A percentile compares a stretch with the other conserved stretches of the same genome.
Conservation (phyloP, 1,140 invertebrate genomes). For the Antheraea mylitta region DNA sequence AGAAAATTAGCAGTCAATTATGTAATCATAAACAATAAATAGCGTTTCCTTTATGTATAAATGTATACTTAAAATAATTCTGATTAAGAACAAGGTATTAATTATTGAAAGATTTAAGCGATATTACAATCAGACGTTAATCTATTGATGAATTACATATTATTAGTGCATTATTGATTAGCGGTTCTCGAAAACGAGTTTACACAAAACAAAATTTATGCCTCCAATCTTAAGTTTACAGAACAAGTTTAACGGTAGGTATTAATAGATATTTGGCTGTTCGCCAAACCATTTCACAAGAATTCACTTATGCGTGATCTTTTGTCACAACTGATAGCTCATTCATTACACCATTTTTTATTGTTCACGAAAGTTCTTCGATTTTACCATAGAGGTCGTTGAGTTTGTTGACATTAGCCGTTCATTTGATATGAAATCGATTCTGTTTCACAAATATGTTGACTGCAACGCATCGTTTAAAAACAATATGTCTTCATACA, state of each 20-base stretch:
- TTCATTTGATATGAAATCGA: neutral
- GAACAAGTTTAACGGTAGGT: neutral
- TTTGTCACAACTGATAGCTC: constrained; percentile 8
- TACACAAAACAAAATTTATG: neutral
- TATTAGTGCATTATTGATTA: neutral
- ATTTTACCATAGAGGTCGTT: neutral
- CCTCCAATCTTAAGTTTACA: neutral
- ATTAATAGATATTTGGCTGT: neutral
- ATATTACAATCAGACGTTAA: constrained; percentile 1
- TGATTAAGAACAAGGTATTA: neutral
- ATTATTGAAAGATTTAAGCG: neutral
- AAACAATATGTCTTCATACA: neutral
- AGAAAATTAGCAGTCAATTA: no score
- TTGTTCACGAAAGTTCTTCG: neutral
- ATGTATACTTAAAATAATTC: neutral
- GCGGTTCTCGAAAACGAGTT: neutral
- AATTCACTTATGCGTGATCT: constrained; percentile 1
- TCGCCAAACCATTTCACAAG: constrained; percentile 7
- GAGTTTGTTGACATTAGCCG: neutral
- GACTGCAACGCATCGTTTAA: neutral
- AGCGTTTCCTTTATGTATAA: no score
- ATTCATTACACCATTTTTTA: neutral
- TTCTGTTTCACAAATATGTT: neutral
- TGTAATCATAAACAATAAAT: no score
- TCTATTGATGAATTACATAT: constrained; percentile 3